Base-by-base conservation (phyloP, 2,888 invertebrate genomes). In the Galerucella pusilla region DNA sequence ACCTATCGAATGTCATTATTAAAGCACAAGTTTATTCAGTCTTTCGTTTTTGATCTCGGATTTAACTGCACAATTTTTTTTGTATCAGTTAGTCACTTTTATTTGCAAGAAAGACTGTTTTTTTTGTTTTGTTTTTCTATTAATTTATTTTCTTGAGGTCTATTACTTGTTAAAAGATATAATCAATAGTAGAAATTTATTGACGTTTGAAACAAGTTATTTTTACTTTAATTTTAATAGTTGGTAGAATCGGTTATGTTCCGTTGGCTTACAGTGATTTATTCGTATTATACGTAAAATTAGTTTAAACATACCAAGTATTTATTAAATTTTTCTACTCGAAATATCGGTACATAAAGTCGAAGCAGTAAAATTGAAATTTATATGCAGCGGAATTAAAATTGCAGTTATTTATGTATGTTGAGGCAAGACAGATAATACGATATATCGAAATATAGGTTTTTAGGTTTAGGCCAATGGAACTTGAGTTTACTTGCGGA, bases 131-230 rank as follows among this genome's bases (percentile, higher is more conserved):
- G 67, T 77, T 75, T 74, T 68, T 71, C 49, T 54, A 63, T 70
- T 76, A 61, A 74, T 75, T 76, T 74, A 75, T 76, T 74, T 74
- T 77, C 73, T 73, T 70, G 74, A 75, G 71, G 69, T 72, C 69
- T 67, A 72, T 46, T 61, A 73, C 60, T 76, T 76, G 74, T 74
- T 77, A 57, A 65, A 69, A 61, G 70, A 75, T 72, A 68, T 64
- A 69, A 49, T 72, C 57, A 66, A 61, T 73, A 59, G 65, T 68
- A 71, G 54, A 69, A 76, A 69, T 76, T 76, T 76, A 74, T 76
- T 74, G 65, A 72, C 61, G 59, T 74, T 76, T 75, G 63, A 68
- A 35, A 28, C 52, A 60, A 68, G 64, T 46, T 68, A 75, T 71
- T 64, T 68, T 46, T 64, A 72, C 65, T 64, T 59, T 65, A 59